These are phyloP conservation scores for Ylistrum balloti DNA, from an alignment of 1,140 invertebrate genomes.

Conservation along the genomic window DNA sequence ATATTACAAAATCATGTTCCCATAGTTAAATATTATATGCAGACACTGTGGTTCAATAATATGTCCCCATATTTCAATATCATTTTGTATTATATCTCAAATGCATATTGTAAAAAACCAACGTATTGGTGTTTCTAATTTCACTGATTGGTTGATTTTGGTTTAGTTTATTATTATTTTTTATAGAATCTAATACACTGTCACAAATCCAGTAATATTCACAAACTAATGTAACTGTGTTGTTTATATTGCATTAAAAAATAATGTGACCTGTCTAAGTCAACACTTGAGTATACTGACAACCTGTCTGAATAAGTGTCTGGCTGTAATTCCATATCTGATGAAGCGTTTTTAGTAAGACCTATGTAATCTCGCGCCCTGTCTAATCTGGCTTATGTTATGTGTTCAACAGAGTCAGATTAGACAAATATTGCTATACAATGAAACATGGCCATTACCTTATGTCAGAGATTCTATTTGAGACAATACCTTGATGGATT, in stretches of 20 bases:
- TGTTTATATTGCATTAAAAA: neutral
- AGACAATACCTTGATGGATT: no score
- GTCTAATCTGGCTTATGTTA: no score
- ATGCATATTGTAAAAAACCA: no score
- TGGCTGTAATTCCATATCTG: no score
- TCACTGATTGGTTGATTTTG: neutral
- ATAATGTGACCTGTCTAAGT: neutral
- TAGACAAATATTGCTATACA: neutral
- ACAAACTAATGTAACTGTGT: neutral
- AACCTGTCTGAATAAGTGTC: no score
- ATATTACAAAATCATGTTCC: no score
- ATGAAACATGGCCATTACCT: neutral
- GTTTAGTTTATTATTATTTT: slow-evolving; percentile 7
- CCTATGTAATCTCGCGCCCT: no score
- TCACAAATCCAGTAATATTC: neutral
- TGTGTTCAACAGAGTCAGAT: neutral
- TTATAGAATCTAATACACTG: neutral
- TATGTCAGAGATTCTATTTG: neutral
- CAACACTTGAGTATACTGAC: neutral
- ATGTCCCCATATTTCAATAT: no score
- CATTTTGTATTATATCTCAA: no score
- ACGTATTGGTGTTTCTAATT: neutral
- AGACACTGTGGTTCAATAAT: no score
- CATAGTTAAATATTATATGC: no score
- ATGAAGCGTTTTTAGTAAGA: no score